phyloP scores from a whole-genome alignment of 2,888 invertebrate species.

The Acrocera orbiculus region DNA sequence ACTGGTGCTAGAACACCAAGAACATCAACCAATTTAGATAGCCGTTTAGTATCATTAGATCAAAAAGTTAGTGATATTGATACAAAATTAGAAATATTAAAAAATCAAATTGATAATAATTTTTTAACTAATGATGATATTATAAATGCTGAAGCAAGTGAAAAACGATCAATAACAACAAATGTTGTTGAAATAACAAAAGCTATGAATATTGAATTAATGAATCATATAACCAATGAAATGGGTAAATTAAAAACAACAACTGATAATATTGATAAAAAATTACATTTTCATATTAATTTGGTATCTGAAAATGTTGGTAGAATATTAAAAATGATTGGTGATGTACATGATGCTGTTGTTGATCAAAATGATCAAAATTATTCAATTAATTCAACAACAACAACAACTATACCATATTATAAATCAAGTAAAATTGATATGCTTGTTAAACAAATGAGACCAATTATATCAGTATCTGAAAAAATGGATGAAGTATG shows the following conservation, averaged over 20 bases:
- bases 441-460: constrained; percentile 61
- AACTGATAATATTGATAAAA: constrained; percentile 61
- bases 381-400: constrained; percentile 31
- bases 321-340: constrained; percentile 58
- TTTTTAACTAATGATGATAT: constrained; percentile 66
- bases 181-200: constrained; percentile 69
- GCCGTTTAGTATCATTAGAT: constrained; percentile 52
- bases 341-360: constrained; percentile 66
- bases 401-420: constrained; percentile 42
- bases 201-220: constrained; percentile 62
- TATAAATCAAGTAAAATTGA: constrained; percentile 58
- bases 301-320: constrained; percentile 66
- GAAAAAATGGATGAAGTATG: constrained; percentile 86
- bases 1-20: constrained; percentile 17
- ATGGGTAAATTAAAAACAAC: constrained; percentile 60
- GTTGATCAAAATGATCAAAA: constrained; percentile 41
- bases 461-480: constrained; percentile 68
- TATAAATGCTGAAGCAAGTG: constrained; percentile 66
- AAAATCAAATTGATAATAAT: constrained; percentile 68
- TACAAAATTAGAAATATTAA: constrained; percentile 54
- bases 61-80: constrained; percentile 74
- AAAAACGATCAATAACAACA: constrained; percentile 69
- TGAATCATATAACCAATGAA: constrained; percentile 65
- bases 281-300: constrained; percentile 70
- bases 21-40: constrained; percentile 37